These are phyloP conservation scores for Perizoma affinitatum DNA, from an alignment of 2,888 invertebrate species.

Conservation along the genomic window DNA sequence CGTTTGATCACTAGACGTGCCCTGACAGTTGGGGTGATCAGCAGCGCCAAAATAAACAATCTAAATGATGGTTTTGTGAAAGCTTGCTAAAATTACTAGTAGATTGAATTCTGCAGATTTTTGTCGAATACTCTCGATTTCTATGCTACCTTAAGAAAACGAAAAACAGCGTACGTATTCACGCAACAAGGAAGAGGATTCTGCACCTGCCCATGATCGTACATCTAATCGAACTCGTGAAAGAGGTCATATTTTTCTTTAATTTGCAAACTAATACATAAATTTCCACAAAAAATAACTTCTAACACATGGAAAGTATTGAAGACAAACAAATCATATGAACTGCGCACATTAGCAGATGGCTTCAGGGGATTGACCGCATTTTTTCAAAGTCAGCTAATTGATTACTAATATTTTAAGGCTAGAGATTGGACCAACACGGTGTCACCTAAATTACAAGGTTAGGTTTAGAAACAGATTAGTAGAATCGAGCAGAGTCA, in stretches of 20 bases:
- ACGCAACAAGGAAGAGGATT: conserved; percentile 5
- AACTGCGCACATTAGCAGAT: conserved; percentile 26
- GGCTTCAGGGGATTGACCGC: conserved; percentile 14
- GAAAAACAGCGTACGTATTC: not conserved
- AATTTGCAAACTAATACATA: conserved; percentile 19
- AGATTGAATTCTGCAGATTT: too few species aligned
- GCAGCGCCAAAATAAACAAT: conserved; percentile 32
- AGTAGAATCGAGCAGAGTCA: conserved; percentile 35
- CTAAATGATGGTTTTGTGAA: conserved; percentile 9
- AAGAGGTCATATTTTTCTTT: conserved; percentile 20
- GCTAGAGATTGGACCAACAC: conserved; percentile 29
- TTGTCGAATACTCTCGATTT: too few species aligned
- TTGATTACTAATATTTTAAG: conserved; percentile 40
- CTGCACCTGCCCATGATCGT: conserved; percentile 2
- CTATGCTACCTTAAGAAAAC: too few species aligned
- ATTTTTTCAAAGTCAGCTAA: conserved; percentile 40
- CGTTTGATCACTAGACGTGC: conserved; percentile 41
- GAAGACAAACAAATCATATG: conserved; percentile 24
- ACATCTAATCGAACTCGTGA: conserved; percentile 6
- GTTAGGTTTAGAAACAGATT: conserved; percentile 33
- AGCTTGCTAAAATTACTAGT: not conserved
- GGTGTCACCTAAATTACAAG: conserved; percentile 28
- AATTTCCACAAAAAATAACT: conserved; percentile 13
- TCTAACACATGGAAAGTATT: conserved; percentile 17
- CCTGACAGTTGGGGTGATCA: conserved; percentile 26